These are phyloP conservation scores for Ciconia boyciana DNA, from an alignment of 2,113 vertebrate species.

Conservation along the genomic window DNA sequence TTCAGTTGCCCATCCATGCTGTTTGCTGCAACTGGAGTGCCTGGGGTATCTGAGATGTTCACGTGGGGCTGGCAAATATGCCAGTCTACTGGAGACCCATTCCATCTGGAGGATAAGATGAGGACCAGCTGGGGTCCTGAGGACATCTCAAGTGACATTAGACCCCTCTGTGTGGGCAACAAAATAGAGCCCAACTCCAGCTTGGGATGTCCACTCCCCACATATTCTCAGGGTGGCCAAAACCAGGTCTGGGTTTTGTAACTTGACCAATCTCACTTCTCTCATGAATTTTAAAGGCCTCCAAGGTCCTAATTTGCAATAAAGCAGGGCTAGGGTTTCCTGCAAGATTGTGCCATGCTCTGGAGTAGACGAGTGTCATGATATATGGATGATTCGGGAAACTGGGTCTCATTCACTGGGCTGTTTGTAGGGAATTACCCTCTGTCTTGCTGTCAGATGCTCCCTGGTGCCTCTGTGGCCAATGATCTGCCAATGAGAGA, in stretches of 20 bases:
- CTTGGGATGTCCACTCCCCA: background rate
- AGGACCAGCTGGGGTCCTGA: background rate
- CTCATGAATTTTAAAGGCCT: background rate
- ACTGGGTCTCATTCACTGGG: background rate
- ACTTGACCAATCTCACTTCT: fast-evolving
- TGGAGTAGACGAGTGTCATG: background rate
- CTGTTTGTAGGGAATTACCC: background rate
- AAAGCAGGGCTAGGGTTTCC: background rate
- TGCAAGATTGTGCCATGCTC: background rate
- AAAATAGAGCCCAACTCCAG: background rate
- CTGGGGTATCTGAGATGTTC: background rate
- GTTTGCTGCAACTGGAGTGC: background rate
- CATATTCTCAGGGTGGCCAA: background rate
- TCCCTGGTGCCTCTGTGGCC: background rate
- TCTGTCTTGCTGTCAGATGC: background rate
- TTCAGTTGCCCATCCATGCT: background rate
- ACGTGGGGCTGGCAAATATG: background rate
- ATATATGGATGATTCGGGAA: background rate
- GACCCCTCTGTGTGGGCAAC: background rate
- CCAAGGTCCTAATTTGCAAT: background rate
- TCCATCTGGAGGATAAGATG: background rate
- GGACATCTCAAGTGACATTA: background rate
- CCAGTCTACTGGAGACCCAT: background rate
- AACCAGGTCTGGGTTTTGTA: background rate
- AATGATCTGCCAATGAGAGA: background rate